A percentile compares a stretch with the other conserved stretches of the same genome.
These are phyloP conservation scores for Drosophila sp. DNA, from an alignment of 1,140 invertebrate genomes.

Conservation along the genomic window DNA sequence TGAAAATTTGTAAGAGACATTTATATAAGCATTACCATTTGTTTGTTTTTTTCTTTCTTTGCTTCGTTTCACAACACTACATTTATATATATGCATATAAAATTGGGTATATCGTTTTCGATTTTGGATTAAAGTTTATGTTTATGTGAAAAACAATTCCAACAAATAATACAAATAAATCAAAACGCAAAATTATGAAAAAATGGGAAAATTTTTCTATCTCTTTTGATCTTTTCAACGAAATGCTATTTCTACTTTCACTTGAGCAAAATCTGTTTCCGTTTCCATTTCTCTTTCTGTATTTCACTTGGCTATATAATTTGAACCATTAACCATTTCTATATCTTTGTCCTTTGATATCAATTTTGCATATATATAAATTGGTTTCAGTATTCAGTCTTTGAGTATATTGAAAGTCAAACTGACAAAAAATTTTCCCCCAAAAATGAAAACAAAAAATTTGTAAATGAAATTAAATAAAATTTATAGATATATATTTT, in stretches of 20 bases:
- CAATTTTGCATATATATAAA: slow-evolving; percentile 30
- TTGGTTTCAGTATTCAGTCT: slow-evolving; percentile 39
- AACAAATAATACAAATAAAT: slow-evolving; percentile 10
- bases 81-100: slow-evolving; percentile 73
- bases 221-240: background rate
- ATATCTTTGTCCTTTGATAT: slow-evolving; percentile 1
- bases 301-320: slow-evolving; percentile 4
- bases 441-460: slow-evolving; percentile 7
- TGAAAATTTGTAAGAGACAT: slow-evolving; percentile 75
- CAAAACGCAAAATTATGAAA: slow-evolving; percentile 20
- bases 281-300: background rate
- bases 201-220: background rate
- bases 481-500: slow-evolving; percentile 39
- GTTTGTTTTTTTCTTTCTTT: slow-evolving; percentile 4
- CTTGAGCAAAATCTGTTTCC: slow-evolving; percentile 52
- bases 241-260: slow-evolving; percentile 12
- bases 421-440: slow-evolving; percentile 15
- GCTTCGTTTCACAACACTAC: slow-evolving; percentile 72
- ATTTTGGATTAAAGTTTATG: slow-evolving; percentile 47
- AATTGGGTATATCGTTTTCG: slow-evolving; percentile 64
- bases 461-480: slow-evolving; percentile 30
- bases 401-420: slow-evolving; percentile 49
- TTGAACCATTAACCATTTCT: background rate
- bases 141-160: slow-evolving; percentile 18
- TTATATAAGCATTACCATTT: slow-evolving; percentile 55